Base-by-base conservation (phyloP, 1,140 invertebrate genomes). In the Goniozus legneri region DNA sequence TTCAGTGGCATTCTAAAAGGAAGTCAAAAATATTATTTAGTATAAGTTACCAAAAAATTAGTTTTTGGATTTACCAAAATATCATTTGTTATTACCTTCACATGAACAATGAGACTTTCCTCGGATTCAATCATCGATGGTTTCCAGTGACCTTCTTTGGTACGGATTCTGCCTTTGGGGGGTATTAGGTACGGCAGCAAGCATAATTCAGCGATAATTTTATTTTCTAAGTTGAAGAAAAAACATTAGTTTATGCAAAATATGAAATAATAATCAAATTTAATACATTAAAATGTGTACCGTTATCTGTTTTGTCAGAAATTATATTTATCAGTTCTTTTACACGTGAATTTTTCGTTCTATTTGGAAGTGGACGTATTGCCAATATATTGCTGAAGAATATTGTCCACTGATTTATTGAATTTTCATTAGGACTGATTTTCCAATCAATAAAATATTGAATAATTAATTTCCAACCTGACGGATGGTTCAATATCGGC, bases 51-150 rank as follows among this genome's bases (percentile, higher is more conserved):
- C n/a, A n/a, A n/a, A n/a, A n/a, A n/a, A n/a, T n/a, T n/a, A n/a
- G n/a, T n/a, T n/a, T n/a, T n/a, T n/a, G n/a, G n/a, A n/a, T n/a
- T n/a, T n/a, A n/a, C n/a, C n/a, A n/a, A n/a, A n/a, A n/a, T n/a
- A n/a, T n/a, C n/a, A n/a, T n/a, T n/a, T n/a, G n/a, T n/a, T n/a
- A n/a, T 15, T 13, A 36, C 20, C 14, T 37, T 43, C 7, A 33
- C 41, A 37, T 43, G 41, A 12, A 31, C 18, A 31, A 44, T 21
- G 8, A 43, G n/a, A 20, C 40, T 43, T 44, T 43, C 34, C 15
- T 24, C 12, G 15, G 20, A 24, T 27, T 41, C 39, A 3, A 10
- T 10, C 24, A 27, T 27, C 4, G 24, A 27, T 6, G 24, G 24
- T 27, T 27, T 27, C 4, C 4, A 27, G 24, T 27, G 24, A 4